These are phyloP conservation scores for Parambassis ranga DNA, from an alignment of 2,797 vertebrate species.

Conservation along the genomic window DNA sequence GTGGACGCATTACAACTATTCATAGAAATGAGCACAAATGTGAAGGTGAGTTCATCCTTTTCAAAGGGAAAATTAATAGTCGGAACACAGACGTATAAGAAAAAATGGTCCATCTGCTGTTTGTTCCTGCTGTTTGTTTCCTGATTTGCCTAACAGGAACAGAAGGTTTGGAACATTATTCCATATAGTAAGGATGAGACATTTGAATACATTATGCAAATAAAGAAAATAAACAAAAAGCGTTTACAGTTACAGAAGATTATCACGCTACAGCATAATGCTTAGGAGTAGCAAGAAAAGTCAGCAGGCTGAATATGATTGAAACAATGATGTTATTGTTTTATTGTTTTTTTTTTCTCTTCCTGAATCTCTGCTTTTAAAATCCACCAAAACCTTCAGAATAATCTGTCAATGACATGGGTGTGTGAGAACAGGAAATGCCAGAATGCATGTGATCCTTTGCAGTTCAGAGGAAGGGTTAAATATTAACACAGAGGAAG, in stretches of 20 bases:
- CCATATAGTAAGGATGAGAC: neutral
- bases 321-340: slow-evolving; percentile 10
- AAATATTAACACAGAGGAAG: slow-evolving; percentile 36
- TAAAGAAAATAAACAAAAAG: slow-evolving; percentile 1
- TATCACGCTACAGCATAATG: neutral
- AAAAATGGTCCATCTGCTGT: slow-evolving; percentile 3
- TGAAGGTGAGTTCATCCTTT: neutral
- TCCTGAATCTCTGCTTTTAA: too few species aligned
- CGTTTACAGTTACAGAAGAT: slow-evolving; percentile 16
- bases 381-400: slow-evolving; percentile 4
- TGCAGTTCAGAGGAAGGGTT: slow-evolving; percentile 8
- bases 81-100: neutral
- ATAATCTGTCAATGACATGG: neutral
- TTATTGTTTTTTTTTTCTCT: too few species aligned
- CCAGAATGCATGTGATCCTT: slow-evolving; percentile 20
- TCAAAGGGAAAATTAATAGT: neutral
- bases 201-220: slow-evolving; percentile 39
- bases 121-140: slow-evolving; percentile 17
- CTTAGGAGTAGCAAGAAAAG: neutral
- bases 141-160: slow-evolving; percentile 12
- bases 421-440: slow-evolving; percentile 35
- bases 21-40: too few species aligned
- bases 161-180: slow-evolving; percentile 27
- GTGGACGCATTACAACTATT: too few species aligned
- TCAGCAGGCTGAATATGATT: slow-evolving; percentile 8